Evolutionary conservation across 2,888 invertebrate genomes (phyloP).

Genomic region (Nomada fucata): DNA sequence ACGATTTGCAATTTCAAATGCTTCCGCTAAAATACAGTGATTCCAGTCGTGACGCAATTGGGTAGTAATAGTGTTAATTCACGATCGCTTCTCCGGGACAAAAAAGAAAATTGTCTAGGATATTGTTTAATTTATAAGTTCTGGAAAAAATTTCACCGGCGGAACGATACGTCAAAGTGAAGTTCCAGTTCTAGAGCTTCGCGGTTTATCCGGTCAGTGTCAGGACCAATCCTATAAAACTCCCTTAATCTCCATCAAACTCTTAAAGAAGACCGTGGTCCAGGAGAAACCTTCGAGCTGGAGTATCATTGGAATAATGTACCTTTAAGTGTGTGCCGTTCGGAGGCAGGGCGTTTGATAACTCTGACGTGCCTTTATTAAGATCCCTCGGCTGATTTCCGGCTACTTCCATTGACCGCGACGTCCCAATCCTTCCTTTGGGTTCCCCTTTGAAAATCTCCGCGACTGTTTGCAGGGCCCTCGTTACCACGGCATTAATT

Average conservation of each 20-base stretch:
- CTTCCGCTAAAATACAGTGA: too few species aligned
- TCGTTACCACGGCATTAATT: constrained; percentile 66
- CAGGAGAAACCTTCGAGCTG: constrained; percentile 5
- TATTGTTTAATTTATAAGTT: background rate
- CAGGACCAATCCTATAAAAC: background rate
- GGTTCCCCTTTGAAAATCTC: constrained; percentile 30
- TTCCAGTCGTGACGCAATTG: too few species aligned
- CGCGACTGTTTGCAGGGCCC: constrained; percentile 43
- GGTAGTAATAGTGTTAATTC: too few species aligned
- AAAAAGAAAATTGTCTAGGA: too few species aligned
- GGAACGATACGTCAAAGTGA: background rate
- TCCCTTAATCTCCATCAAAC: constrained; percentile 40
- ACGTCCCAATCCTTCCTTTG: constrained; percentile 26
- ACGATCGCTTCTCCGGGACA: too few species aligned
- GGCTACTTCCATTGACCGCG: constrained; percentile 37
- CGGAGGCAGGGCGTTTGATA: constrained; percentile 27
- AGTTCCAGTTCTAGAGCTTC: too few species aligned
- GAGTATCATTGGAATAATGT: constrained; percentile 52
- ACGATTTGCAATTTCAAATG: too few species aligned
- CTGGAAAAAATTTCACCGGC: background rate
- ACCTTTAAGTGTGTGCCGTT: constrained; percentile 35
- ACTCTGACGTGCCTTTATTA: constrained; percentile 41
- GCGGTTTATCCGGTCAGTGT: background rate
- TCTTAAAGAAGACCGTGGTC: constrained; percentile 26
- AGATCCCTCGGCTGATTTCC: constrained; percentile 30